phyloP scores from a whole-genome alignment of 2,113 vertebrate genomes.

The Phrynosoma blainvillii region DNA sequence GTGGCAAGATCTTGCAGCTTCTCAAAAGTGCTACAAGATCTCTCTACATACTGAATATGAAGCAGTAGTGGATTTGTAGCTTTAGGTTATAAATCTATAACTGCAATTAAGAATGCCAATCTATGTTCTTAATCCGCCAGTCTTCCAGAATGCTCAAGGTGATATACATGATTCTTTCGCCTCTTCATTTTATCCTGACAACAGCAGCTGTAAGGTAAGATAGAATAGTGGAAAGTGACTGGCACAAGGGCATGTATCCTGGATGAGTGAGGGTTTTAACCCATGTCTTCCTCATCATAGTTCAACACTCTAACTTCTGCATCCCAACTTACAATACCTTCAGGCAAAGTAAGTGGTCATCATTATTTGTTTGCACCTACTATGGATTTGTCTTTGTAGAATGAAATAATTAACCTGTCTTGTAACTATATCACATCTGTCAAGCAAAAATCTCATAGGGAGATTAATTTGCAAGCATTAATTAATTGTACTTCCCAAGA shows the following conservation, averaged over 20 bases:
- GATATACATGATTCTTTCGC: too few relatives aligned
- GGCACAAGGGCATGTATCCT: not conserved
- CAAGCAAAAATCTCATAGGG: conserved; percentile 44
- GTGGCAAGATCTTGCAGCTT: too few relatives aligned
- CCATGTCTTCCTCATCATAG: too few relatives aligned
- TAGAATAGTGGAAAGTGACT: not conserved
- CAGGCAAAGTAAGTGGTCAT: not conserved
- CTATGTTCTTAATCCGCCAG: not conserved
- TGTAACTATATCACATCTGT: not conserved
- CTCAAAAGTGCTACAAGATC: too few relatives aligned
- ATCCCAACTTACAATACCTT: not conserved
- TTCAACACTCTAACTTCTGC: not conserved
- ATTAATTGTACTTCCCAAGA: conserved; percentile 49
- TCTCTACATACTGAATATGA: too few relatives aligned
- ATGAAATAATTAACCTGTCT: conserved; percentile 39
- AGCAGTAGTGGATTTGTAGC: too few relatives aligned
- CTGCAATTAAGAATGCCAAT: too few relatives aligned
- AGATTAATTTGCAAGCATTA: conserved; percentile 43
- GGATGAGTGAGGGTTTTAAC: too few relatives aligned
- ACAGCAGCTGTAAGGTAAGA: not conserved
- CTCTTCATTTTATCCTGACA: not conserved
- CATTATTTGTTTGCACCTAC: not conserved
- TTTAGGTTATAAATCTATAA: too few relatives aligned
- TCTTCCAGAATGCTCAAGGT: not conserved
- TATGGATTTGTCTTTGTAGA: not conserved